Base-by-base conservation (phyloP, 2,797 vertebrate genomes). In the Chloroceryle inda region DNA sequence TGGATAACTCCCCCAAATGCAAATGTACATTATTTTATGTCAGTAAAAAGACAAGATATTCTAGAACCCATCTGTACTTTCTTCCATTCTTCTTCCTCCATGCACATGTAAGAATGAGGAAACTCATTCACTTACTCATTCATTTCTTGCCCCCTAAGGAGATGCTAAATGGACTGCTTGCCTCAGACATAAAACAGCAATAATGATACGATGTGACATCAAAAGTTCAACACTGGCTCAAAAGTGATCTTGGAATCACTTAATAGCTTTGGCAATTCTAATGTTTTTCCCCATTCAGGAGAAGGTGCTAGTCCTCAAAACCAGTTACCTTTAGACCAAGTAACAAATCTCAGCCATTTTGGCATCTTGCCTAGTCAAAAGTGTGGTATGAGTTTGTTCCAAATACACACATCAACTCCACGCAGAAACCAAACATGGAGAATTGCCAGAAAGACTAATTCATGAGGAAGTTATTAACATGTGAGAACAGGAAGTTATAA, bases 401-500 rank as follows among this genome's bases (percentile, higher is more conserved):
- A 93, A 94, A 92, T n/a, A 89, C 40, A 56, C 56, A 82, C 59
- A 92, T 82, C 86, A 87, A 78, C 93, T 93, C 81, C 84, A 95
- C 81, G 86, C 74, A 96, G 78, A 94, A 91, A 85, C 68, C 75
- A 93, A 94, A 73, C 75, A 76, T 68, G 86, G 75, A 93, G 6
- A 76, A 58, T 49, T 89, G 88, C 93, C 92, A 96, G 84, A 63
- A 94, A 85, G 42, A 53, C 85, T 85, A 82, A 95, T 94, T 17
- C 77, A 79, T 49, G 47, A 92, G 94, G 90, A 97, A 94, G 94
- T 92, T 83, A 94, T 89, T 95, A 93, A 87, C 75, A 64, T 77
- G 86, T 85, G 90, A 92, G 94, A 95, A 91, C 56, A 91, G 81
- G 92, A 95, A 95, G 86, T 91, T 96, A 76, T 87, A 92, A 93